These are phyloP conservation scores for Drosophila tristis DNA, from an alignment of 1,140 invertebrate species.

Conservation along the genomic window DNA sequence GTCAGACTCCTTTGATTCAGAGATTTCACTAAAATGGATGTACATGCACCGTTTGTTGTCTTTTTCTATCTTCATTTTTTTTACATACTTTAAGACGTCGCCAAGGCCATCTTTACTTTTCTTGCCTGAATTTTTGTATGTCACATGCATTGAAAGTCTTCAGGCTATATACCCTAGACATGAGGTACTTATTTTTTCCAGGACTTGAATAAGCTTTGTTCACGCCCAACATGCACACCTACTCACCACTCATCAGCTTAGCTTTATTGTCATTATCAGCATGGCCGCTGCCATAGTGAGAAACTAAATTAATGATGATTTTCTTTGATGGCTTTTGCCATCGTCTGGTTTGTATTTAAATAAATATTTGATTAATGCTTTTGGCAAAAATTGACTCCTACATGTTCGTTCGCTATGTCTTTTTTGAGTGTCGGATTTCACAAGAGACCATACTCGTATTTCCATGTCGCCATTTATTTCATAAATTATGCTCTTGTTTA, in stretches of 20 bases:
- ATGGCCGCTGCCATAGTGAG: constrained; percentile 60
- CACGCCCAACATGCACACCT: constrained; percentile 45
- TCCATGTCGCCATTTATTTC: constrained; percentile 37
- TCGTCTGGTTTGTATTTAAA: constrained; percentile 69
- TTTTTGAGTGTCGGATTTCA: constrained; percentile 26
- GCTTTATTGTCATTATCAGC: constrained; percentile 60
- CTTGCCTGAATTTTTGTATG: constrained; percentile 15
- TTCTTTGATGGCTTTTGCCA: constrained; percentile 56
- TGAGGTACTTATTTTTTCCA: constrained; percentile 61
- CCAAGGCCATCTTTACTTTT: constrained; percentile 37
- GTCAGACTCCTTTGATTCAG: constrained; percentile 60
- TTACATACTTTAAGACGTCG: constrained; percentile 37
- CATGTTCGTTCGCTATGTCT: constrained; percentile 15
- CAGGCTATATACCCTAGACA: neutral
- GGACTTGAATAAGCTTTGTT: constrained; percentile 46
- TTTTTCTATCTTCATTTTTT: constrained; percentile 15
- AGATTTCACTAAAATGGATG: constrained; percentile 53
- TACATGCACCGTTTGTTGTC: constrained; percentile 27
- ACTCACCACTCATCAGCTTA: constrained; percentile 32
- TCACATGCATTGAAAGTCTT: neutral
- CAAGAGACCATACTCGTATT: constrained; percentile 49
- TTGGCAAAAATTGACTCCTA: constrained; percentile 24
- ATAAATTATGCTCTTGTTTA: constrained; percentile 69
- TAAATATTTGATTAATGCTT: constrained; percentile 80
- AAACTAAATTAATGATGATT: constrained; percentile 77